Percentiles rank a stretch among this genome's conserved stretches.
phyloP scores from a whole-genome alignment of 1,140 invertebrate genomes.

The Listronotus bonariensis region DNA sequence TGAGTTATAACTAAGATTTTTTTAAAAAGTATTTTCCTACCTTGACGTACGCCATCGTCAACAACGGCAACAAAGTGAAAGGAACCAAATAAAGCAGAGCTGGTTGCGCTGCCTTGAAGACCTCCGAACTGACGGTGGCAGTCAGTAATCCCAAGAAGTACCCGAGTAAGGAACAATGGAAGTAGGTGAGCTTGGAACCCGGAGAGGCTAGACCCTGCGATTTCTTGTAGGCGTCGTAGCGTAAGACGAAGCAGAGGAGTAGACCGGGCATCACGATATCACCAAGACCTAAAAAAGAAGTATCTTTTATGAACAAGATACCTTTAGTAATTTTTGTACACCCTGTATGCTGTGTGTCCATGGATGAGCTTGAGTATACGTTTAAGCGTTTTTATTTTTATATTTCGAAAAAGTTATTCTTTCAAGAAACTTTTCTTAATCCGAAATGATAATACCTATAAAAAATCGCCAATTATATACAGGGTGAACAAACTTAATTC shows the following conservation, averaged over 20 bases:
- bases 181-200: slow-evolving; percentile 73
- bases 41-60: slow-evolving; percentile 98
- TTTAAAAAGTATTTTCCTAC: slow-evolving; percentile 58
- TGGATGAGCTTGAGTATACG: too few relatives aligned
- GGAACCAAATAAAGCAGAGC: slow-evolving; percentile 96
- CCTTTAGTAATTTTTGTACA: too few relatives aligned
- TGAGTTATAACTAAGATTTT: too few relatives aligned
- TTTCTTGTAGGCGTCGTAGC: slow-evolving; percentile 97
- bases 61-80: slow-evolving; percentile 91
- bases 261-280: slow-evolving; percentile 99
- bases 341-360: too few relatives aligned
- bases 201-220: slow-evolving; percentile 58
- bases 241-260: slow-evolving; percentile 91
- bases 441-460: too few relatives aligned
- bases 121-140: slow-evolving; percentile 94
- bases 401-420: too few relatives aligned
- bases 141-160: slow-evolving; percentile 96
- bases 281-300: slow-evolving; percentile 69
- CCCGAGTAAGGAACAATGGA: slow-evolving; percentile 97
- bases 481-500: too few relatives aligned
- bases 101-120: slow-evolving; percentile 97
- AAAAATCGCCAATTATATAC: too few relatives aligned
- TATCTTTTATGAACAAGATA: too few relatives aligned
- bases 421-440: too few relatives aligned
- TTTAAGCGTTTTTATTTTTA: too few relatives aligned